phyloP scores from a whole-genome alignment of 2,888 invertebrate species.

The Troides oblongomaculatus region DNA sequence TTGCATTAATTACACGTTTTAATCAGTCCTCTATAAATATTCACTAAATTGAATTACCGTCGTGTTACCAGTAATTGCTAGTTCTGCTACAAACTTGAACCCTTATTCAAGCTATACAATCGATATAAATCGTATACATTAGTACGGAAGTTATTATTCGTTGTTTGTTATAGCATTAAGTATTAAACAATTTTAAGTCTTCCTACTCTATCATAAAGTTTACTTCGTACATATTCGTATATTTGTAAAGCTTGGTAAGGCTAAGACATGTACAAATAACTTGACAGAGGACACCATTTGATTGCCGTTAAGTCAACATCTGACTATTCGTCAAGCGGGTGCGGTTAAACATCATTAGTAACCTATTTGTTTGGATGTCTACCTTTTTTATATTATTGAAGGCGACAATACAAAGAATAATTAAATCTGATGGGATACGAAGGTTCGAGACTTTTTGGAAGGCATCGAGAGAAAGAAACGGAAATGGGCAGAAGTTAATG shows the following conservation, averaged over 20 bases:
- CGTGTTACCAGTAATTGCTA: background rate
- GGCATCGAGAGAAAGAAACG: no score
- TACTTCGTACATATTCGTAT: background rate
- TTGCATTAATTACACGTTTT: background rate
- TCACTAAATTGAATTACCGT: background rate
- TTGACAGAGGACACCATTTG: background rate
- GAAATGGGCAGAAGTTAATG: no score
- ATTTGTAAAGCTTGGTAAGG: background rate
- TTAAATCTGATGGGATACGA: no score
- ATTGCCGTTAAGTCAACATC: constrained; percentile 17
- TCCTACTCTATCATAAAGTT: background rate
- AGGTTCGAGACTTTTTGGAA: no score
- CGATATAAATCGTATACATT: no score
- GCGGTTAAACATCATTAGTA: constrained; percentile 14
- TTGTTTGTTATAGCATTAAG: no score
- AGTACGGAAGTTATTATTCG: no score
- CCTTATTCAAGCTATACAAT: background rate
- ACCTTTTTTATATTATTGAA: background rate
- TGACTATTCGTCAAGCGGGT: background rate
- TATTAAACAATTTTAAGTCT: background rate
- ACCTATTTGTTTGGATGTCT: constrained; percentile 1
- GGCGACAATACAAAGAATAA: background rate
- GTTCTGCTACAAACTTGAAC: background rate
- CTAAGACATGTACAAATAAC: background rate
- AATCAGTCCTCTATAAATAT: background rate